Evolutionary conservation across 64 coral and sea anemone genomes (phyloP), one percentile per base, ranked within the genome.

Genomic region (Orbicella faveolata): DNA sequence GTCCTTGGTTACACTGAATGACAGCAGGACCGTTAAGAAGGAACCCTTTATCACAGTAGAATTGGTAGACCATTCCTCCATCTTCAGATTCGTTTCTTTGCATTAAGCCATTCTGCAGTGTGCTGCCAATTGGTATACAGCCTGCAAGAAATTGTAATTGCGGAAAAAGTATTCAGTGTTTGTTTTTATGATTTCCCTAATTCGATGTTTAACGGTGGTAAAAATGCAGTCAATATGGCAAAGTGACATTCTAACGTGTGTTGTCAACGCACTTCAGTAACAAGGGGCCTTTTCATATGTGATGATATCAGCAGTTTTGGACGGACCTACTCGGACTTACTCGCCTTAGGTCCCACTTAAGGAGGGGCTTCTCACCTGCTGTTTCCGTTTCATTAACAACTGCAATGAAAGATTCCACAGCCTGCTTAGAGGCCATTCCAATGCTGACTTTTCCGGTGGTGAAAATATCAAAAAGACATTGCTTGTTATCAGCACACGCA

Each of bases 381-480:
- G 77, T 79, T 4, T 79, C 77, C 39, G 73, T 88, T 21, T 36
- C 76, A 33, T 64, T 87, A 34, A 91, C 19, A 30, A 83, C 33
- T 6, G 9, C 77, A 36, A 68, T 37, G 26, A 87, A 88, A 36
- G 87, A 75, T 35, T 91, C 78, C 51, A 74, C 17, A 41, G 89
- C 90, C 61, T 89, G 9, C 39, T 87, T 87, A 26, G 94, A 92
- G 17, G 87, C 80, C 52, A 57, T 73, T 59, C 90, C 94, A 75
- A 96, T 89, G 48, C 36, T 79, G 57, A 89, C 39, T 25, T 89
- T 92, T 36, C 75, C 63, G 6, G 94, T 96, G 2, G 79, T 66
- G 15, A 34, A 9, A 44, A 92, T 80, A 52, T 96, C 94, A 33
- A 92, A 92, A 62, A 96, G 35, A 53, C 94, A 95, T 44, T 79